These are phyloP conservation scores for Hyphantria cunea DNA, from an alignment of 1,140 invertebrate species.

Conservation along the genomic window DNA sequence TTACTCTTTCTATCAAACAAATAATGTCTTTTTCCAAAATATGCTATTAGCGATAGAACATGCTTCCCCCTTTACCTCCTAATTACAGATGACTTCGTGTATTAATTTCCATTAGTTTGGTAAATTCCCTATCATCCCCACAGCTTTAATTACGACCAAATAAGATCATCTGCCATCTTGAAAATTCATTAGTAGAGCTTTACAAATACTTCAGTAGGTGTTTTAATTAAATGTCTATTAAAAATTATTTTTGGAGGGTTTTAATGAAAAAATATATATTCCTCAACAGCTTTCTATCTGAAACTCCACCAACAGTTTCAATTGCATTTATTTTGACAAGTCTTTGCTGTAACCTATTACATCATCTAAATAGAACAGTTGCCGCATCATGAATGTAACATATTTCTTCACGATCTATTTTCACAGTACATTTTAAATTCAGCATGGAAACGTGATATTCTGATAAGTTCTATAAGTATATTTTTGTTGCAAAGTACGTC, in stretches of 20 bases:
- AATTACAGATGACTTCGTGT: conserved; percentile 8
- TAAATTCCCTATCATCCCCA: conserved; percentile 14
- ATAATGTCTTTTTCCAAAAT: no score
- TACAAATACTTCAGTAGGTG: conserved; percentile 16
- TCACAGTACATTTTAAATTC: not conserved
- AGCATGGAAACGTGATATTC: not conserved
- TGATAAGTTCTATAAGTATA: not conserved
- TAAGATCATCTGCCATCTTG: conserved; percentile 26
- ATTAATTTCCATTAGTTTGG: conserved; percentile 22
- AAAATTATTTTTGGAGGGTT: not conserved
- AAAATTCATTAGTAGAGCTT: conserved; percentile 27
- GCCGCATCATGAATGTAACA: not conserved
- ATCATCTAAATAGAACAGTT: not conserved
- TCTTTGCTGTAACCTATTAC: not conserved
- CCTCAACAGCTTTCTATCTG: no score
- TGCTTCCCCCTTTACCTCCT: not conserved
- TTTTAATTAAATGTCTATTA: conserved; percentile 19
- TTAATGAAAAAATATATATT: not conserved
- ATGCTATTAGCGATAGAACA: not conserved
- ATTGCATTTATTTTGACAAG: not conserved
- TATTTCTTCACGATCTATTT: not conserved
- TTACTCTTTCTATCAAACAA: no score
- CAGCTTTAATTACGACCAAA: conserved; percentile 20
- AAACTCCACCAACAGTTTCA: no score
- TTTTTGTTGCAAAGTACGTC: conserved; percentile 1